Conservation (phyloP, 1,140 invertebrate species). For the Drosophila melanogaster region Release_6_plus_ISO1_MT NT_033777.3:18352501-18353000, state of each 20-base stretch:
- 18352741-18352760: constrained; percentile 7
- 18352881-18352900: constrained; percentile 85
- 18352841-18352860: constrained; percentile 76
- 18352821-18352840: constrained; percentile 72
- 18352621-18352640: neutral
- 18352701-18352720: constrained; percentile 39
- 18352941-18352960: constrained; percentile 94
- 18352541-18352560: neutral
- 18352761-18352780: neutral
- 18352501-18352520: neutral
- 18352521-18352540: neutral
- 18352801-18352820: constrained; percentile 29
- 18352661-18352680: neutral
- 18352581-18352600: too few relatives aligned
- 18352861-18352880: constrained; percentile 85
- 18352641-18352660: neutral
- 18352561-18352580: too few relatives aligned
- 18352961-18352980: constrained; percentile 95
- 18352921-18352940: constrained; percentile 91
- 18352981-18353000: constrained; percentile 94
- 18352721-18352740: constrained; percentile 53
- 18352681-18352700: neutral
- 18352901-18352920: constrained; percentile 95
- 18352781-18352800: neutral
- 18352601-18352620: neutral